These are phyloP conservation scores for Drosophila paracracens DNA, from an alignment of 2,888 invertebrate genomes.

Conservation along the genomic window DNA sequence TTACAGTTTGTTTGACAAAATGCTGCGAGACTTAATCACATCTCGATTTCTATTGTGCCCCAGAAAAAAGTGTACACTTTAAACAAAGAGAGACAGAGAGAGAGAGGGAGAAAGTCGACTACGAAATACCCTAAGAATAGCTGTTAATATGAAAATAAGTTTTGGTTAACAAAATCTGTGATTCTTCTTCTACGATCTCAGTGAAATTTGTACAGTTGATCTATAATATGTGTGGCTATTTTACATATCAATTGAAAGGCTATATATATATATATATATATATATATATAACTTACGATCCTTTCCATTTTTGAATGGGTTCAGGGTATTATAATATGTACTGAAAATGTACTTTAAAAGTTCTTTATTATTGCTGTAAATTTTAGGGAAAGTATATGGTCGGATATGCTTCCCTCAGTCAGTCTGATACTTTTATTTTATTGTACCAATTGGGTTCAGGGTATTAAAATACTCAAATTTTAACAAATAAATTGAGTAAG, in stretches of 20 bases:
- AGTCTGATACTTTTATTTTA: not conserved
- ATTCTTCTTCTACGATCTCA: not conserved
- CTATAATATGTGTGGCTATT: not conserved
- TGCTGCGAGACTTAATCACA: conserved; percentile 30
- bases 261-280: too few species aligned
- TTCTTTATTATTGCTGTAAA: not conserved
- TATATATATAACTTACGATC: too few species aligned
- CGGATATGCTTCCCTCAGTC: not conserved
- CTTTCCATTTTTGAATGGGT: too few species aligned
- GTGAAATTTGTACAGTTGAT: not conserved
- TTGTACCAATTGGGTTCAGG: not conserved
- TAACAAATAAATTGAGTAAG: not conserved
- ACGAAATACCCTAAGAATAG: not conserved
- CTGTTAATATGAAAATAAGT: not conserved
- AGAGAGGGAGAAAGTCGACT: not conserved
- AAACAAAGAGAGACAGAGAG: not conserved
- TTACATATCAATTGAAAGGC: too few species aligned
- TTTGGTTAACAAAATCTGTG: not conserved
- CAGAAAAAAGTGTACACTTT: conserved; percentile 8
- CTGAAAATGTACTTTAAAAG: not conserved
- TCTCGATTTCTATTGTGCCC: conserved; percentile 35
- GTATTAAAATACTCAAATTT: not conserved
- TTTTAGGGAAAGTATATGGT: not conserved
- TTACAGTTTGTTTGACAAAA: conserved; percentile 12
- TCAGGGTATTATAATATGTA: too few species aligned